Evolutionary conservation across 2,888 invertebrate species (phyloP).

Genomic region (Mantis religiosa): DNA sequence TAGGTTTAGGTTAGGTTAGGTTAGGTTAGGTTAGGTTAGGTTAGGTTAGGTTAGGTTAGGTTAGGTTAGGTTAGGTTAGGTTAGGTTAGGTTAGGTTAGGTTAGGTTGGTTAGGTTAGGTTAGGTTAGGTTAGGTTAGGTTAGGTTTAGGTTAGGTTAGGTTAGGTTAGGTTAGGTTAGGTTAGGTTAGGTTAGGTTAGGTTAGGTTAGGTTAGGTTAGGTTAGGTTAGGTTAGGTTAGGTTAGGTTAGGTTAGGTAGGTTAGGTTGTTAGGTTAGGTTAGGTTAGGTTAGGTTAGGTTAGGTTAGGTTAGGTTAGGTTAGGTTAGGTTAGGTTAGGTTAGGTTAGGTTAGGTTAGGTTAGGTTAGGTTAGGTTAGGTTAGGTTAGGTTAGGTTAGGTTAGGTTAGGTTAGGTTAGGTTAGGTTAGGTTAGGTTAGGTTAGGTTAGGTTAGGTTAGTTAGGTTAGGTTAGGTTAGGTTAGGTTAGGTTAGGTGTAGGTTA

Average conservation of each 20-base stretch:
- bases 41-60: too few relatives aligned
- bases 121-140: slow-evolving; percentile 17
- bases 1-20: neutral
- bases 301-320: slow-evolving; percentile 15
- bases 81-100: slow-evolving; percentile 30
- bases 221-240: slow-evolving; percentile 22
- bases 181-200: slow-evolving; percentile 34
- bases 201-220: slow-evolving; percentile 31
- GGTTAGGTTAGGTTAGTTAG: neutral
- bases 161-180: neutral
- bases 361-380: neutral
- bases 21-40: slow-evolving; percentile 9
- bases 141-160: slow-evolving; percentile 32
- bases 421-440: slow-evolving; percentile 7
- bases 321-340: slow-evolving; percentile 4
- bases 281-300: slow-evolving; percentile 25
- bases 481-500: too few relatives aligned
- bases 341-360: slow-evolving; percentile 8
- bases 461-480: neutral
- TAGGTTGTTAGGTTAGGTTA: slow-evolving; percentile 27
- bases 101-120: slow-evolving; percentile 29
- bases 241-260: too few relatives aligned
- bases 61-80: slow-evolving; percentile 1
- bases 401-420: slow-evolving; percentile 10
- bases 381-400: too few relatives aligned